Percentiles rank a stretch among this genome's conserved stretches.
Conservation (phyloP, 2,113 vertebrate genomes). For the Synchiropus splendidus region DNA sequence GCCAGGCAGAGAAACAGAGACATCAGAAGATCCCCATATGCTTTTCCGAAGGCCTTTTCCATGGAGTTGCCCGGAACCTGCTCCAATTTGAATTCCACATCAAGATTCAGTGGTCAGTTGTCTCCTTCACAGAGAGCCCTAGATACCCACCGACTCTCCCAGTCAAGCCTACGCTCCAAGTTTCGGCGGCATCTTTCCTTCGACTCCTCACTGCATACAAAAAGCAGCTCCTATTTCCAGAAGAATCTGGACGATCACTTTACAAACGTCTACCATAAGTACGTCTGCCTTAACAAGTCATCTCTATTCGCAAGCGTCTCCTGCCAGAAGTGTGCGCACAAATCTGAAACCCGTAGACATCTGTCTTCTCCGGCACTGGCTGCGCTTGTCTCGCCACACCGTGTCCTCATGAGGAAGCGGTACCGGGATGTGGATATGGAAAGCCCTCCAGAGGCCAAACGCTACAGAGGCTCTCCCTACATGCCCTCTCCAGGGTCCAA, state of each 20-base stretch:
- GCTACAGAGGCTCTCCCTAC: conserved; percentile 23
- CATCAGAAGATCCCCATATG: conserved; percentile 12
- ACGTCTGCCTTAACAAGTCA: conserved; percentile 44
- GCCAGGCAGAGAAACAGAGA: background rate
- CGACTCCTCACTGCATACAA: conserved; percentile 8
- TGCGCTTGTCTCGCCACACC: conserved; percentile 61
- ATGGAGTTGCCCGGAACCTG: conserved; percentile 7
- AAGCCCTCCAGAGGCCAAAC: conserved; percentile 40
- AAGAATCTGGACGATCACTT: conserved; percentile 52
- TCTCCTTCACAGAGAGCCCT: background rate
- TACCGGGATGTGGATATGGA: conserved; percentile 24
- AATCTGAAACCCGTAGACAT: conserved; percentile 2
- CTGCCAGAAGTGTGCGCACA: conserved; percentile 38
- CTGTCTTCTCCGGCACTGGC: conserved; percentile 31
- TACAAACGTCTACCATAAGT: conserved; percentile 54
- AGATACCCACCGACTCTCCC: conserved; percentile 9
- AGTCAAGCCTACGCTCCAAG: background rate
- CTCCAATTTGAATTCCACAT: conserved; percentile 3
- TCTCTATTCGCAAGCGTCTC: conserved; percentile 1
- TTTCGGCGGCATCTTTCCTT: conserved; percentile 21
- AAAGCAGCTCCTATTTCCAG: rapidly evolving
- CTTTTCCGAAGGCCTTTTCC: conserved; percentile 14
- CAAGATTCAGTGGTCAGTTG: background rate
- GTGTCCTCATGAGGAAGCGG: conserved; percentile 49
- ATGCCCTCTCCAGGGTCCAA: conserved; percentile 33